Base-by-base conservation (phyloP, 2,113 vertebrate species). In the Xenopus borealis region DNA sequence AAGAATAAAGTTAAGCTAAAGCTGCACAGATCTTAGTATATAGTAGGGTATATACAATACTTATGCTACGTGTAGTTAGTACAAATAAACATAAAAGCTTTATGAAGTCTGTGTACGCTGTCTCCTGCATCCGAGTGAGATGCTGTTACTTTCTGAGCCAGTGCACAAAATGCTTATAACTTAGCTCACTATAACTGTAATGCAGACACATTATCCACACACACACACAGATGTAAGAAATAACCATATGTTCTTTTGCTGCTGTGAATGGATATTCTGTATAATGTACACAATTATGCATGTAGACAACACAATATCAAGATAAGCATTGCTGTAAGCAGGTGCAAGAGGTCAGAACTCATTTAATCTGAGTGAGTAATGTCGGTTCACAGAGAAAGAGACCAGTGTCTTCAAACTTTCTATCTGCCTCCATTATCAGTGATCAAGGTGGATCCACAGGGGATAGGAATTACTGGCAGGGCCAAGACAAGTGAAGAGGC, bases 401-500 rank as follows among this genome's bases (percentile, higher is more conserved):
- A 80, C 83, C 84, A 79, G 82, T 86, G 86, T 88, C 88, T 90
- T 87, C 85, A 89, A 90, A 90, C 87, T 89, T 89, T 86, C 87
- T 88, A 89, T 89, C 88, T 86, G 88, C 88, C 86, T 88, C 87
- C 87, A 89, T 88, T 90, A 89, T 88, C 87, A 86, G 84, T 88
- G 86, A 89, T 90, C 89, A 89, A 89, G 85, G 84, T 83, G 83
- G 86, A 88, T 86, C 88, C 86, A 86, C 85, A 87, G 84, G 86
- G 87, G 85, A 89, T 81, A 84, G 81, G 86, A 86, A 86, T 87
- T 86, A 87, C 84, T 85, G 85, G 86, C 85, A 86, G 85, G 85
- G 87, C 88, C 87, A 85, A 85, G 87, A 89, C 85, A 86, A 89
- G 88, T 82, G 83, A 88, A 85, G 87, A 90, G 78, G 79, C 85